Conservation (phyloP, 2,888 invertebrate genomes). For the Oxystoma pomonae region DNA sequence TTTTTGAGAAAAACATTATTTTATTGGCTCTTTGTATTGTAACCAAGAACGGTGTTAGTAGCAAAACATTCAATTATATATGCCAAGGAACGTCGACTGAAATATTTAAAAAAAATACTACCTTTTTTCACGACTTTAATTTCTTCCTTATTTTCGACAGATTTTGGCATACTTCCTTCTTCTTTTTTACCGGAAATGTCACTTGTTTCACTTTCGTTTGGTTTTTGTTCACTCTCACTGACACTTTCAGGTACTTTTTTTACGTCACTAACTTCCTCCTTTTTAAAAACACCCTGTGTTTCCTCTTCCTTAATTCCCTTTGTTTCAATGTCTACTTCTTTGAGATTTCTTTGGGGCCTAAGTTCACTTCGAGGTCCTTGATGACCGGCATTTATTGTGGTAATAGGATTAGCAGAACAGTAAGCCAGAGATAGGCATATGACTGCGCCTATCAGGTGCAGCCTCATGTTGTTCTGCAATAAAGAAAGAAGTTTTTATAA, state of each 20-base stretch:
- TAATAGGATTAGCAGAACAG: constrained; percentile 36
- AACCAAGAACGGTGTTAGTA: too few species aligned
- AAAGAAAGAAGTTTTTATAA: too few species aligned
- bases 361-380: constrained; percentile 16
- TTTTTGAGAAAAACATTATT: too few species aligned
- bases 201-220: not conserved
- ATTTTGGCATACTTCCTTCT: not conserved
- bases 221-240: not conserved
- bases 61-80: too few species aligned
- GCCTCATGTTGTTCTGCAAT: constrained; percentile 37
- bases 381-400: constrained; percentile 29
- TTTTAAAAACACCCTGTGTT: constrained; percentile 33
- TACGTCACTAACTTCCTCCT: constrained; percentile 10
- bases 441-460: constrained; percentile 38
- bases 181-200: not conserved
- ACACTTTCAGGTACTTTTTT: constrained; percentile 14
- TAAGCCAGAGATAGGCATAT: constrained; percentile 37
- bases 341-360: constrained; percentile 4
- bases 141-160: constrained; percentile 11
- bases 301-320: constrained; percentile 38
- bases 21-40: too few species aligned
- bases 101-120: too few species aligned
- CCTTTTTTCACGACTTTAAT: constrained; percentile 20
- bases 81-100: too few species aligned
- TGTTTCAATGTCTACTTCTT: constrained; percentile 15